Evolutionary conservation across 2,797 vertebrate genomes (phyloP).

Genomic region (Naso thynnoides): DNA sequence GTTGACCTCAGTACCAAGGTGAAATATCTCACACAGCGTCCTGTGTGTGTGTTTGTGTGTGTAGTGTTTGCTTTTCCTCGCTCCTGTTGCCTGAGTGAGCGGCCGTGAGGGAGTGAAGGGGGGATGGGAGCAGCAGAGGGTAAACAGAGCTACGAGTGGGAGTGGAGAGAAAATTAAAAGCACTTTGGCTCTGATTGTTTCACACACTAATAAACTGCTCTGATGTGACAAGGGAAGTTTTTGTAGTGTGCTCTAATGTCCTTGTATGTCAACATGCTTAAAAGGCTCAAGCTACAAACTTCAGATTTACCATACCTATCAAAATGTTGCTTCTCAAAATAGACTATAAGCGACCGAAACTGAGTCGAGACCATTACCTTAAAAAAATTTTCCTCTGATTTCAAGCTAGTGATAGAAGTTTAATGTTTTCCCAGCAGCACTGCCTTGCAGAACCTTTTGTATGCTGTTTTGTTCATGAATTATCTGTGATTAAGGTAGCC

Average conservation of each 20-base stretch:
- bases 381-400: no score
- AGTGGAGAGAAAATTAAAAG: conserved; percentile 34
- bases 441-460: no score
- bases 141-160: conserved; percentile 53
- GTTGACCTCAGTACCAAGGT: conserved; percentile 72
- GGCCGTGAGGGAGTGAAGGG: conserved; percentile 54
- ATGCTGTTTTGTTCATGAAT: no score
- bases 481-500: no score
- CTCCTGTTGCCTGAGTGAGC: conserved; percentile 70
- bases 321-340: neutral
- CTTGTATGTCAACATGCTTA: neutral
- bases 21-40: conserved; percentile 62
- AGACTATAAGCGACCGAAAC: no score
- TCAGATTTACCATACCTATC: neutral
- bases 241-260: neutral
- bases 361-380: no score
- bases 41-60: conserved; percentile 45
- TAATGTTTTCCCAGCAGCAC: no score
- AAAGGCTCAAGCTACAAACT: neutral
- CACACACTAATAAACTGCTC: neutral
- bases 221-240: neutral
- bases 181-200: conserved; percentile 15
- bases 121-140: conserved; percentile 46
- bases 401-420: no score
- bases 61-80: conserved; percentile 69